A percentile compares a stretch with the other conserved stretches of the same genome.
These are phyloP conservation scores for Eurytoma adleriae DNA, from an alignment of 2,888 invertebrate species.

Conservation along the genomic window DNA sequence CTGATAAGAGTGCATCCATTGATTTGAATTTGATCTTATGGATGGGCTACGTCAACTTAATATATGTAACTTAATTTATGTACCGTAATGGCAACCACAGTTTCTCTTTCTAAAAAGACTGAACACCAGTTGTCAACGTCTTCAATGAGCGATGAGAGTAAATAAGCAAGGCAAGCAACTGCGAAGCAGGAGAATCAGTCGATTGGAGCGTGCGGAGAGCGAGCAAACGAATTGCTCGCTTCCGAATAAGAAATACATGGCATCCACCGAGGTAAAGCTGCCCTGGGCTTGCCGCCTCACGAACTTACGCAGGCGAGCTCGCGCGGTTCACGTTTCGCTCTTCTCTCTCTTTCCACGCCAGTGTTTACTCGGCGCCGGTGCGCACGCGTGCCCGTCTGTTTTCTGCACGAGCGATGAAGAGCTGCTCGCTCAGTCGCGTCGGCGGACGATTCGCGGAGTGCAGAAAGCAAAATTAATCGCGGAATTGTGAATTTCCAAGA, in stretches of 20 bases:
- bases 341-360: not conserved
- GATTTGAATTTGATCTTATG: no score
- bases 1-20: no score
- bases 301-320: constrained; percentile 3
- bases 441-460: not conserved
- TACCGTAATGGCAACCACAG: no score
- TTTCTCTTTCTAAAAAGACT: no score
- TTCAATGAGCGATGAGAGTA: no score
- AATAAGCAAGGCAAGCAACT: no score
- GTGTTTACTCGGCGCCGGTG: not conserved
- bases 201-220: not conserved
- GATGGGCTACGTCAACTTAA: no score
- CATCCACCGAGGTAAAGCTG: constrained; percentile 26
- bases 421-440: not conserved
- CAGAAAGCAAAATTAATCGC: no score
- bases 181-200: no score
- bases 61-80: no score
- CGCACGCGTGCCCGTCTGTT: not conserved
- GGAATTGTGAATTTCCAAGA: no score
- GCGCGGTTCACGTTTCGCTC: constrained; percentile 15
- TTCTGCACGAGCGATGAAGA: not conserved
- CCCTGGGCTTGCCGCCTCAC: constrained; percentile 20
- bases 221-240: not conserved
- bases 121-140: no score
- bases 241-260: constrained; percentile 23